phyloP scores from a whole-genome alignment of 2,888 invertebrate genomes.

The Herminia tarsipennalis region DNA sequence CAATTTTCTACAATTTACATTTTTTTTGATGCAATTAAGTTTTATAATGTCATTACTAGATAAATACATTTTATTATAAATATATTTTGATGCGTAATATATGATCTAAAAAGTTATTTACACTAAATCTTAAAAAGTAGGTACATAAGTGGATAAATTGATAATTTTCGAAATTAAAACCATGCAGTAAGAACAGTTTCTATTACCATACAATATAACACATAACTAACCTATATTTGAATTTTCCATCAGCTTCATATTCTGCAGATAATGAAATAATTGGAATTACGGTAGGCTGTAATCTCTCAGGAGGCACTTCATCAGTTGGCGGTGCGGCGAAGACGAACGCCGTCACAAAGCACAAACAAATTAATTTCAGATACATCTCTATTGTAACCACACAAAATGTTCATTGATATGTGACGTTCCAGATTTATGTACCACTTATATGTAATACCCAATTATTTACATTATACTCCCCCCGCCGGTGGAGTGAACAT shows the following conservation, averaged over 20 bases:
- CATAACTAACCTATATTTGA: constrained; percentile 76
- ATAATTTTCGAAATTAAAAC: no score
- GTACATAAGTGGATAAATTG: no score
- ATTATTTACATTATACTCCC: constrained; percentile 83
- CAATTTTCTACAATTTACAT: no score
- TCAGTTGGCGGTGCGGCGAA: constrained; percentile 60
- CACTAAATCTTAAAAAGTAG: no score
- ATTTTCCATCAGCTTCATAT: constrained; percentile 81
- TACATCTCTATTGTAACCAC: constrained; percentile 66
- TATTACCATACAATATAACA: no score
- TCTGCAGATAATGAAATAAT: constrained; percentile 83
- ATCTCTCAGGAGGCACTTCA: constrained; percentile 63
- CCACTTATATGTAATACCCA: constrained; percentile 81
- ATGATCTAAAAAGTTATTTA: no score
- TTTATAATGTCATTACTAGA: no score
- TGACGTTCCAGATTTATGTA: constrained; percentile 76
- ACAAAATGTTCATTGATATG: constrained; percentile 70
- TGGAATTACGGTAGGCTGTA: constrained; percentile 75
- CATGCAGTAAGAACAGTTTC: no score
- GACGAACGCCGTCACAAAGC: constrained; percentile 49
- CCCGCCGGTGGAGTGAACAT: constrained; percentile 75
- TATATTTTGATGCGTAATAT: no score
- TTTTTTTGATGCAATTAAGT: no score
- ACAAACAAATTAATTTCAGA: constrained; percentile 58
- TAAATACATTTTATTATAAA: no score